These are phyloP conservation scores for Oikopleura vanhoeffeni DNA, from an alignment of 23 tunicate species.

Conservation along the genomic window DNA sequence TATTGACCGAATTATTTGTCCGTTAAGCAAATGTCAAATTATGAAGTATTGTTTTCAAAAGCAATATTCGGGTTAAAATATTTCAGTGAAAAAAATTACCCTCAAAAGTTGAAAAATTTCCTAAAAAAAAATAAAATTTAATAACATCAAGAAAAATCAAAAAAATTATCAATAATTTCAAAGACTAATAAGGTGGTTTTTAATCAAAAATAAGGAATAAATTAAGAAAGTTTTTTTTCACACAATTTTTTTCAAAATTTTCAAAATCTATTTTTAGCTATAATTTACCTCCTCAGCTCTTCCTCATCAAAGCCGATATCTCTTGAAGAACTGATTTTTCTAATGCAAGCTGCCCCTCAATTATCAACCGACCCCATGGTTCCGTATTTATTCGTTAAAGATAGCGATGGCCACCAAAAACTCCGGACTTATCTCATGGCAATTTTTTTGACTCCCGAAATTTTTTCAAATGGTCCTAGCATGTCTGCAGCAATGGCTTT, in stretches of 20 bases:
- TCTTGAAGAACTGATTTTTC: background rate
- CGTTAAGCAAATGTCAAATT: too few species aligned
- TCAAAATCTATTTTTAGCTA: background rate
- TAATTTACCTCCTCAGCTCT: background rate
- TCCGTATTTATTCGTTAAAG: background rate
- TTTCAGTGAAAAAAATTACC: too few species aligned
- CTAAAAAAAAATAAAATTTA: too few species aligned
- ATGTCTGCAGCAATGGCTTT: background rate
- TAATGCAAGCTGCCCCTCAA: background rate
- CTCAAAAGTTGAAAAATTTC: too few species aligned
- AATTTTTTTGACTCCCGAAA: background rate
- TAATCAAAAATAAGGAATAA: background rate
- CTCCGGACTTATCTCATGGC: constrained; percentile 12
- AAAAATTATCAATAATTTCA: too few species aligned
- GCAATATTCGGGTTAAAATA: too few species aligned
- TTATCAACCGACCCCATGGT: background rate
- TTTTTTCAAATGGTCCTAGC: background rate
- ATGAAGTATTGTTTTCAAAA: too few species aligned
- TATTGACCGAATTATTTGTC: too few species aligned
- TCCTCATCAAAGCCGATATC: background rate
- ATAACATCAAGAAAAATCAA: too few species aligned
- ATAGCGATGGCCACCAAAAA: background rate
- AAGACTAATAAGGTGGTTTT: too few species aligned
- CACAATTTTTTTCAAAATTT: background rate
- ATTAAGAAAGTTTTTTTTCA: background rate